phyloP scores from a whole-genome alignment of 1,140 invertebrate species.

The Brachionus koreanus region DNA sequence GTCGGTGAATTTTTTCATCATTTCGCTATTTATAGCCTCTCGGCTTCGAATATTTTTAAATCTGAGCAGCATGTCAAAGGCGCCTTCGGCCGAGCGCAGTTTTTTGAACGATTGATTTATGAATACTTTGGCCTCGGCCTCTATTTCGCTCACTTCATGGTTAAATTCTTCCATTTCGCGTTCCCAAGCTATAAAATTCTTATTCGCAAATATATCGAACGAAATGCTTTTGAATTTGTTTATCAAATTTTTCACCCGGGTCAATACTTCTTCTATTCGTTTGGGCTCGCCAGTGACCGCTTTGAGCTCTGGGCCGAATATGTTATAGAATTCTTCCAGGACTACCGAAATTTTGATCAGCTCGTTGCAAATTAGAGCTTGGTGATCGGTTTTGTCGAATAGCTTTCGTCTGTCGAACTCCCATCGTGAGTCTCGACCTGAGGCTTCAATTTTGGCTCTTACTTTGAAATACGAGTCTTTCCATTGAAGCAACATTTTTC shows the following conservation, averaged over 20 bases:
- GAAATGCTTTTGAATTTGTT: slow-evolving; percentile 70
- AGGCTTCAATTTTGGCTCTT: slow-evolving; percentile 72
- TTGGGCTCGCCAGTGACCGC: slow-evolving; percentile 76
- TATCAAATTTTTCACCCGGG: slow-evolving; percentile 69
- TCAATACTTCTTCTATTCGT: slow-evolving; percentile 74
- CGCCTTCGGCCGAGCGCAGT: slow-evolving; percentile 72
- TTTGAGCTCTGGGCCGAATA: slow-evolving; percentile 78
- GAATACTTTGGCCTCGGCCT: slow-evolving; percentile 75
- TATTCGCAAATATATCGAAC: slow-evolving; percentile 73
- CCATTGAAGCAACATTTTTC: slow-evolving; percentile 68
- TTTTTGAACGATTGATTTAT: slow-evolving; percentile 79
- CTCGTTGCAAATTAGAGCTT: slow-evolving; percentile 71
- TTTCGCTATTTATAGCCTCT: slow-evolving; percentile 66
- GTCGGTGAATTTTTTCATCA: slow-evolving; percentile 75
- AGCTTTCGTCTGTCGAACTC: slow-evolving; percentile 77
- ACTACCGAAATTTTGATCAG: slow-evolving; percentile 70
- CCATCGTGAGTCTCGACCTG: slow-evolving; percentile 76
- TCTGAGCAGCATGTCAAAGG: slow-evolving; percentile 72
- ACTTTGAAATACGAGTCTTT: slow-evolving; percentile 69
- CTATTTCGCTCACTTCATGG: slow-evolving; percentile 68
- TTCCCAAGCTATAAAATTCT: slow-evolving; percentile 76
- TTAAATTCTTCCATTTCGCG: slow-evolving; percentile 72
- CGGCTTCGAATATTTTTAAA: slow-evolving; percentile 74
- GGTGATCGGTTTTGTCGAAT: slow-evolving; percentile 78
- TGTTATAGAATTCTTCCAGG: slow-evolving; percentile 78